A percentile compares a stretch with the other conserved stretches of the same genome.
These are phyloP conservation scores for Perodicticus potto DNA, from an alignment of 2,797 vertebrate species.

Conservation along the genomic window DNA sequence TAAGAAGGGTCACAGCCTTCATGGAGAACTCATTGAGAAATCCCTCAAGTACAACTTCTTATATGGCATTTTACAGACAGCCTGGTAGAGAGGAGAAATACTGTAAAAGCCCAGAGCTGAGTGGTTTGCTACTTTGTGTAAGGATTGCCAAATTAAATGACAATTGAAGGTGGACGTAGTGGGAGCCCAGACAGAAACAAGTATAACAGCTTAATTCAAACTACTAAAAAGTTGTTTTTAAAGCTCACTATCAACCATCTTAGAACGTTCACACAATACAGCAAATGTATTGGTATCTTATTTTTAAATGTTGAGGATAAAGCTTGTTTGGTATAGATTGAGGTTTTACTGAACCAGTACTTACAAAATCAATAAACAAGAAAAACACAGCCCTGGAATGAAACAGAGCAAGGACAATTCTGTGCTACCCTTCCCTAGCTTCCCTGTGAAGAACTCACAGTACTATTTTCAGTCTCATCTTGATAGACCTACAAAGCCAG, in stretches of 20 bases:
- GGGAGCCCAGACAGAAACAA: conserved; percentile 24
- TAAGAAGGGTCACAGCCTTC: background rate
- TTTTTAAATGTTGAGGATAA: conserved; percentile 35
- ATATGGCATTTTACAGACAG: conserved; percentile 2
- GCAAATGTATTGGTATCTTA: background rate
- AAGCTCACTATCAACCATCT: conserved; percentile 6
- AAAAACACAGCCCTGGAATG: background rate
- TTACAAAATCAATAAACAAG: conserved; percentile 18
- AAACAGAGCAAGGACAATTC: background rate
- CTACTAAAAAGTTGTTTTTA: background rate
- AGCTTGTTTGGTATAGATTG: background rate
- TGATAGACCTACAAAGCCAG: conserved; percentile 18
- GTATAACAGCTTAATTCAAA: conserved; percentile 38
- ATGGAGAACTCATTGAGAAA: conserved; percentile 35
- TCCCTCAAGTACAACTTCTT: conserved; percentile 24
- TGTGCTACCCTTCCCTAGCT: background rate
- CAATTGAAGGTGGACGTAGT: background rate
- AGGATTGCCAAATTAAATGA: conserved; percentile 30
- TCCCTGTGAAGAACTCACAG: background rate
- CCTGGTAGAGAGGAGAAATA: background rate
- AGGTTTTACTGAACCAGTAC: conserved; percentile 2
- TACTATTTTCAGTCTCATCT: background rate
- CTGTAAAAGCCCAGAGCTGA: background rate
- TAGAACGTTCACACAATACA: background rate
- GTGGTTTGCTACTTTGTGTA: background rate